phyloP scores from a whole-genome alignment of 2,888 invertebrate species.

The Callyntrura guangdongensis region DNA sequence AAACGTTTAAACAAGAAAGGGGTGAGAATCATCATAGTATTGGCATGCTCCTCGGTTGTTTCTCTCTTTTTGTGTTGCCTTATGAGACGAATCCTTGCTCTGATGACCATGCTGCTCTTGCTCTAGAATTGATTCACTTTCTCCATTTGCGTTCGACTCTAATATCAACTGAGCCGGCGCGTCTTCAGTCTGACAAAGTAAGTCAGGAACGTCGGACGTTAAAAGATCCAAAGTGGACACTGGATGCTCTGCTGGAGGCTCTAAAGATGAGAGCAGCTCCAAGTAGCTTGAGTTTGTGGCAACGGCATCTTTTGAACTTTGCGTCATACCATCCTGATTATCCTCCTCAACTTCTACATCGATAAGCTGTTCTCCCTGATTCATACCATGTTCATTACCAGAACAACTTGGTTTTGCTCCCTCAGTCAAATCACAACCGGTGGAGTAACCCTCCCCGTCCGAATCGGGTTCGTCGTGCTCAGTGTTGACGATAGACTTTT shows the following conservation, averaged over 20 bases:
- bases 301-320: not conserved
- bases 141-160: slow-evolving; percentile 62
- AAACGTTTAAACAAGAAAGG: slow-evolving; percentile 65
- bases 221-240: slow-evolving; percentile 61
- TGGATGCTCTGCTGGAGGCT: slow-evolving; percentile 39
- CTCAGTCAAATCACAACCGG: slow-evolving; percentile 40
- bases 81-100: not conserved
- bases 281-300: slow-evolving; percentile 66
- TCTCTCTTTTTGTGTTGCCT: not conserved
- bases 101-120: not conserved
- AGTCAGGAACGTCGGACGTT: slow-evolving; percentile 62
- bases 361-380: slow-evolving; percentile 66
- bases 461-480: slow-evolving; percentile 34
- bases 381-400: not conserved
- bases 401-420: not conserved
- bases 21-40: slow-evolving; percentile 76
- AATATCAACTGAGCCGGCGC: slow-evolving; percentile 73
- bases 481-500: slow-evolving; percentile 45
- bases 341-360: slow-evolving; percentile 67
- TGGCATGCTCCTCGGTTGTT: slow-evolving; percentile 34
- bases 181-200: slow-evolving; percentile 13
- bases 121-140: slow-evolving; percentile 38
- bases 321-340: not conserved
- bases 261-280: slow-evolving; percentile 67
- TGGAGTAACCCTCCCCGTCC: slow-evolving; percentile 16